Evolutionary conservation across 1,140 invertebrate species (phyloP).

Genomic region (Diorhabda carinulata): DNA sequence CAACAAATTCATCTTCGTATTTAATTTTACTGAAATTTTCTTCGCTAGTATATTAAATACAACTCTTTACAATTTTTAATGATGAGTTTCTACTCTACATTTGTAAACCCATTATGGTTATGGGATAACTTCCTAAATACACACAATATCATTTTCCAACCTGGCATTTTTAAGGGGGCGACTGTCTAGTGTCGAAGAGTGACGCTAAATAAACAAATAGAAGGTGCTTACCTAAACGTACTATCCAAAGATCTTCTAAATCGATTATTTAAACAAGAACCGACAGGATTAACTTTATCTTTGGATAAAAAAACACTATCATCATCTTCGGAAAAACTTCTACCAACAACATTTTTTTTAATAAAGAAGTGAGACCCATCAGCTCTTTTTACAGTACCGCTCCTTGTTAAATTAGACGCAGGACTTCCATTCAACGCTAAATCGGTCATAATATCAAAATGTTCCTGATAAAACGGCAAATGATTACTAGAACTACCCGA

Average conservation of each 20-base stretch:
- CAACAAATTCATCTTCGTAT: no score
- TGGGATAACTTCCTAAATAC: no score
- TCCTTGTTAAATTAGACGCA: conserved; percentile 32
- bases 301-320: not conserved
- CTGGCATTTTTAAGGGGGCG: no score
- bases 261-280: conserved; percentile 13
- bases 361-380: conserved; percentile 7
- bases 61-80: no score
- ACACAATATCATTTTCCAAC: no score
- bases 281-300: conserved; percentile 11
- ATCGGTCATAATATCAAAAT: conserved; percentile 27
- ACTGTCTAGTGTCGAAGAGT: not conserved
- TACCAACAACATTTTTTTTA: conserved; percentile 5
- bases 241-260: conserved; percentile 40
- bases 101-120: no score
- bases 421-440: conserved; percentile 30
- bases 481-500: conserved; percentile 40
- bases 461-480: conserved; percentile 31
- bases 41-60: no score
- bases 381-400: conserved; percentile 36
- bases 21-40: no score
- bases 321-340: not conserved
- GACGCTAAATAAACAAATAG: conserved; percentile 20
- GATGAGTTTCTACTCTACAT: no score
- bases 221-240: conserved; percentile 23